A percentile compares a stretch with the other conserved stretches of the same genome.
phyloP scores from a whole-genome alignment of 2,888 invertebrate species.

The Nineta flava region DNA sequence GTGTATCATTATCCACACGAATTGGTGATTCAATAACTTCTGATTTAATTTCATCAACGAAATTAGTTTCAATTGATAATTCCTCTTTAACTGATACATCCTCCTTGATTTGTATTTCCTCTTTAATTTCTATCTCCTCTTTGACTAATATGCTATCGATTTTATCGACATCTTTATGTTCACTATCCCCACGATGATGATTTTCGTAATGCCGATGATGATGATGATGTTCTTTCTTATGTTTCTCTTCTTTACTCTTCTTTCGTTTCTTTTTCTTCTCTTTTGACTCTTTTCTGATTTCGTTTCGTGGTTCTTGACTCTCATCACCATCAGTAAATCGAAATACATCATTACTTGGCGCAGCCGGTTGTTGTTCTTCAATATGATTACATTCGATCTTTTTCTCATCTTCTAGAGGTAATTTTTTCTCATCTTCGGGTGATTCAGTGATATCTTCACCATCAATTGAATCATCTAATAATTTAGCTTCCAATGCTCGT shows the following conservation, averaged over 20 bases:
- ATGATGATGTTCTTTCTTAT: conserved; percentile 48
- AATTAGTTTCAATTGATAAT: conserved; percentile 13
- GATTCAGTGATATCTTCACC: conserved; percentile 17
- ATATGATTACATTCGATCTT: neutral
- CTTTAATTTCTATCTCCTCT: conserved; percentile 14
- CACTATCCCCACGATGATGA: conserved; percentile 23
- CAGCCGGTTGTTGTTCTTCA: neutral
- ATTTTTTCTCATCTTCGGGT: conserved; percentile 18
- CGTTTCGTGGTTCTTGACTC: conserved; percentile 27
- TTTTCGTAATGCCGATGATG: conserved; percentile 38
- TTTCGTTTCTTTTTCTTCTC: conserved; percentile 78
- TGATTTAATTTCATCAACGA: conserved; percentile 16
- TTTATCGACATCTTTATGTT: conserved; percentile 15
- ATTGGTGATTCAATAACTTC: conserved; percentile 24
- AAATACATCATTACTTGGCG: conserved; percentile 34
- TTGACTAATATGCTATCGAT: conserved; percentile 6
- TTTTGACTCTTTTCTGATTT: conserved; percentile 42
- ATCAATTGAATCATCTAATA: conserved; percentile 43
- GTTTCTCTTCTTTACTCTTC: conserved; percentile 62
- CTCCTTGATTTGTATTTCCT: conserved; percentile 1
- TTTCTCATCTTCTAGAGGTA: conserved; percentile 17
- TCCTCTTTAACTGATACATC: conserved; percentile 6
- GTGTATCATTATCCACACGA: conserved; percentile 12
- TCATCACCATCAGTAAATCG: conserved; percentile 44
- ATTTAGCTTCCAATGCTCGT: conserved; percentile 64